Percentiles rank a stretch among this genome's conserved stretches.
Conservation (phyloP, 2,797 vertebrate genomes). For the Monodelphis domestica region DNA sequence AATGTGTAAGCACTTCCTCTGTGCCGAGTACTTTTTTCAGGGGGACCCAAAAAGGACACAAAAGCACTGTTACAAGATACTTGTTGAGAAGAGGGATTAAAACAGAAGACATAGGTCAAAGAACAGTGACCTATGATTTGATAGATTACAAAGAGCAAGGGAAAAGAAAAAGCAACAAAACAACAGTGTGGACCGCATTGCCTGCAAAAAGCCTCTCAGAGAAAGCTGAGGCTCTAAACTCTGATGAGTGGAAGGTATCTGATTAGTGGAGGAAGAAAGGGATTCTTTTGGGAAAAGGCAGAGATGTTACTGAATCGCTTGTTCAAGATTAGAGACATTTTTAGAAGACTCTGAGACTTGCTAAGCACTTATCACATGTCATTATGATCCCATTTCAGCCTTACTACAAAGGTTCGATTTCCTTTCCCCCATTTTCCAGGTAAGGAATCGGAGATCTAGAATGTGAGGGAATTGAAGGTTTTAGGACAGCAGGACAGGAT, state of each 20-base stretch:
- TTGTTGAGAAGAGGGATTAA: neutral
- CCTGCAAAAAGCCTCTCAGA: neutral
- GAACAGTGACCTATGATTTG: neutral
- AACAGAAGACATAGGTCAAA: neutral
- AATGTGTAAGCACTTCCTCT: neutral
- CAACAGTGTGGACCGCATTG: neutral
- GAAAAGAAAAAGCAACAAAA: too few relatives aligned
- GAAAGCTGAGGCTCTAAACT: neutral
- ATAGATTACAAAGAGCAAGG: neutral
- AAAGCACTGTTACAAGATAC: neutral
- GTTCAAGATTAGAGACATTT: neutral
- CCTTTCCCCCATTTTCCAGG: neutral
- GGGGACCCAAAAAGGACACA: neutral
- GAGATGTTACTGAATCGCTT: neutral
- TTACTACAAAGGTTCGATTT: neutral
- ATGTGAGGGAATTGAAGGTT: too few relatives aligned
- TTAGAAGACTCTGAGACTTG: neutral
- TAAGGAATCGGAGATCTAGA: neutral
- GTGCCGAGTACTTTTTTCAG: neutral
- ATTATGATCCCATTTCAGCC: neutral
- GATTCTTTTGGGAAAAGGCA: neutral
- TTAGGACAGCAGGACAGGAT: too few relatives aligned
- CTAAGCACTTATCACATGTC: neutral
- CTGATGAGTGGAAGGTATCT: neutral
- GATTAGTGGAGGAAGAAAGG: neutral